Evolutionary conservation across 2,113 vertebrate genomes (phyloP), one percentile per base, ranked within the genome.

Genomic region (Picathartes gymnocephalus): DNA sequence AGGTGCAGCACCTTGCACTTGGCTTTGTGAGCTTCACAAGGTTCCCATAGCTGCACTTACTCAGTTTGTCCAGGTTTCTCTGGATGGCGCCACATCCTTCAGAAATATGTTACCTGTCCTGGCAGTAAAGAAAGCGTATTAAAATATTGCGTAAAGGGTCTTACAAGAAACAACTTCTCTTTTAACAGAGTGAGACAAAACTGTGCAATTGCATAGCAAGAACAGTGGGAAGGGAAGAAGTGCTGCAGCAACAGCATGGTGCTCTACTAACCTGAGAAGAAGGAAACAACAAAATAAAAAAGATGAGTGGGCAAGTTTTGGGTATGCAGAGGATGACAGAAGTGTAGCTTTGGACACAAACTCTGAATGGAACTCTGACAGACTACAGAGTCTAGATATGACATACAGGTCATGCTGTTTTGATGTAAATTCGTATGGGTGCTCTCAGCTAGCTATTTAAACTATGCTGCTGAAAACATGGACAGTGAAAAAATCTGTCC

Each of bases 281-380:
- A 42, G 24, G 17, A 70, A 86, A 69, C 5, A 37, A 30, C 20
- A 65, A 64, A 85, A 62, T 14, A 15, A 58, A 82, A 72, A 79
- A 68, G n/a, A 50, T 47, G 47, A 68, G 15, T 27, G 20, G 12
- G 37, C 18, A 56, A 61, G 25, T 70, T 20, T 37, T 0, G 0
- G 44, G 3, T 51, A 44, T 50, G 18, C 15, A 73, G 56, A 47
- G 7, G 27, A 18, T 50, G 37, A 60, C 28, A 57, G 57, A 24
- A 57, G 8, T 12, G 35, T 24, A n/a, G 30, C 10, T 83, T 82
- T 86, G 77, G 62, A 51, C 42, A 51, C 40, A 92, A 70, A 56
- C 17, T 66, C 20, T 51, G 22, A 60, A 47, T 4, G 2, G 31
- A 92, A 53, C 5, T n/a, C 27, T 51, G 56, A 18, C 21, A 70